Percentiles rank a stretch among this genome's conserved stretches.
phyloP scores from a whole-genome alignment of 2,113 vertebrate species.

The Mandrillus leucophaeus region DNA sequence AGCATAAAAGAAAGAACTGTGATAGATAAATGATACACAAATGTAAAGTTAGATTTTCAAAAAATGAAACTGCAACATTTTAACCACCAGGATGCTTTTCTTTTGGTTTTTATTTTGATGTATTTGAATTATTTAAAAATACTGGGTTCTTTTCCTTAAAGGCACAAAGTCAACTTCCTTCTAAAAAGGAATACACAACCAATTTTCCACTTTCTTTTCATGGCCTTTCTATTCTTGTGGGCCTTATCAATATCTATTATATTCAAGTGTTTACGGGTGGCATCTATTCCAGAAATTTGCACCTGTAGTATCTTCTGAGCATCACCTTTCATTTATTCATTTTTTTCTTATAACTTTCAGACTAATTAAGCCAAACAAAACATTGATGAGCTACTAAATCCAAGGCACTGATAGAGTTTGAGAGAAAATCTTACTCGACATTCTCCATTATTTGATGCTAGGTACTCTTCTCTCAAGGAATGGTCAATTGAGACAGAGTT shows the following conservation, averaged over 20 bases:
- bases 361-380: conserved; percentile 32
- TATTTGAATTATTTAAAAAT: conserved; percentile 23
- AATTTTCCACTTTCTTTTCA: not conserved
- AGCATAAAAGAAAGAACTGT: not conserved
- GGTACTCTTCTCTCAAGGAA: not conserved
- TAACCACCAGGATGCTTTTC: not conserved
- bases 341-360: not conserved
- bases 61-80: not conserved
- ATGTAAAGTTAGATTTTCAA: not conserved
- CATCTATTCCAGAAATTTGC: not conserved
- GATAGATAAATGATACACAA: not conserved
- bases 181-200: not conserved
- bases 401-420: not conserved
- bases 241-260: not conserved
- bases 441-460: not conserved
- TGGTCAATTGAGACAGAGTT: not conserved
- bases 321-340: not conserved
- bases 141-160: conserved; percentile 1
- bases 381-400: not conserved
- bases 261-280: not conserved
- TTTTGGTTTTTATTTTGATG: conserved; percentile 13
- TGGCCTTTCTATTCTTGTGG: not conserved
- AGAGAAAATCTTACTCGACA: conserved; percentile 24
- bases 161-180: conserved; percentile 12
- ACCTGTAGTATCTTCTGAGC: not conserved